Evolutionary conservation across 2,888 invertebrate genomes (phyloP).

Genomic region (Scrobipalpa atriplicella): DNA sequence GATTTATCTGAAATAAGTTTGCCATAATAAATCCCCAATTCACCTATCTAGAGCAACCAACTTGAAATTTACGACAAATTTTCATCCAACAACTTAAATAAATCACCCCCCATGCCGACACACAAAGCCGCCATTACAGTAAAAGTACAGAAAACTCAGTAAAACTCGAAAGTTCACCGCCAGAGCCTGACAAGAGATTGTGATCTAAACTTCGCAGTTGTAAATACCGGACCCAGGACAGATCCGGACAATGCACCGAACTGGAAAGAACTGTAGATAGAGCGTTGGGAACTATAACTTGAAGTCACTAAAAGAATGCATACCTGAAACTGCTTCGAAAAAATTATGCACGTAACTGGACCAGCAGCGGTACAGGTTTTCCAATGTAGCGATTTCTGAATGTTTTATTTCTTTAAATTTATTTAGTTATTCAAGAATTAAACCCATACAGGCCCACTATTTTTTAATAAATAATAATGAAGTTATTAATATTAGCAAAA

Average conservation of each 20-base stretch:
- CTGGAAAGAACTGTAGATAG: not conserved
- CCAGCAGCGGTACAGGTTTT: no score
- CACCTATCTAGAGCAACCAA: not conserved
- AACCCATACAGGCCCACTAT: no score
- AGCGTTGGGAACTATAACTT: not conserved
- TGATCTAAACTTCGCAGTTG: constrained; percentile 38
- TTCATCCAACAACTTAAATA: constrained; percentile 2
- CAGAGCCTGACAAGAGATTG: constrained; percentile 49
- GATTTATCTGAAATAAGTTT: not conserved
- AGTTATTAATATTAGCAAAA: no score
- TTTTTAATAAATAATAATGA: no score
- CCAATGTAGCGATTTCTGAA: no score
- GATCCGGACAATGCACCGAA: constrained; percentile 46
- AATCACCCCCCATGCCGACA: constrained; percentile 13
- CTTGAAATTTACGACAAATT: constrained; percentile 7
- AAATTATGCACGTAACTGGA: no score
- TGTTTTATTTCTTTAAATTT: no score
- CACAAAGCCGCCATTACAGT: not conserved
- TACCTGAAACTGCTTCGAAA: not conserved
- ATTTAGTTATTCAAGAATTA: no score
- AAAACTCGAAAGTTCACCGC: constrained; percentile 11
- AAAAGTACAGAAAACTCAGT: not conserved
- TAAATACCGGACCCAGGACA: constrained; percentile 40
- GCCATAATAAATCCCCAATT: not conserved
- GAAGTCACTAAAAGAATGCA: not conserved